Evolutionary conservation across 2,113 vertebrate species (phyloP).

Genomic region (Phyllostomus hastatus): DNA sequence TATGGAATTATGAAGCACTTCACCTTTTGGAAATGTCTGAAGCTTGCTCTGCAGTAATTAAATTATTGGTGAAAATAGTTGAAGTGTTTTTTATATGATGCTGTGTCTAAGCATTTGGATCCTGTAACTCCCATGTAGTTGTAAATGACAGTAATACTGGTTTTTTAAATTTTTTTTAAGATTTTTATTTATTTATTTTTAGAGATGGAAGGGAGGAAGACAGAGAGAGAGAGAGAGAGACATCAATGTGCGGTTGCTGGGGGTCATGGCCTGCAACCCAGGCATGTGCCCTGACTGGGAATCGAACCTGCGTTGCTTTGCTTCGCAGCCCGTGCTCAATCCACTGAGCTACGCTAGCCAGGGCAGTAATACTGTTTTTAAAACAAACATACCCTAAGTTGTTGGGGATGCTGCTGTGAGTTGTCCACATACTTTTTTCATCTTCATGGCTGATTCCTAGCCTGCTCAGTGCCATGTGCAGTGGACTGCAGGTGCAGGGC

Average conservation of each 20-base stretch:
- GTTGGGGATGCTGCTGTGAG: not conserved
- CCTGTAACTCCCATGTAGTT: not conserved
- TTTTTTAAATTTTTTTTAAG: not conserved
- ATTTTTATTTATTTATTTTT: no score
- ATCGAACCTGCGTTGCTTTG: no score
- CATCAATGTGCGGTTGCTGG: no score
- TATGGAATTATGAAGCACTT: slow-evolving; percentile 14
- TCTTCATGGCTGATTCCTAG: not conserved
- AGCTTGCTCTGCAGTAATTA: not conserved
- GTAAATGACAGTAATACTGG: not conserved
- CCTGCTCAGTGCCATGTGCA: not conserved
- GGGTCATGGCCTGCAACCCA: no score
- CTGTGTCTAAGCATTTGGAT: not conserved
- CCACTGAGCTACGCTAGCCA: no score
- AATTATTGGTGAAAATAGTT: slow-evolving; percentile 12
- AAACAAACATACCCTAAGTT: not conserved
- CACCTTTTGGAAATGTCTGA: not conserved
- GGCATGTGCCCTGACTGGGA: no score
- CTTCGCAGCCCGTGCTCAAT: no score
- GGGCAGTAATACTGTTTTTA: not conserved
- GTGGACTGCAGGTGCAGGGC: not conserved
- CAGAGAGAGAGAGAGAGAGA: no score
- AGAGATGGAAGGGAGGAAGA: no score
- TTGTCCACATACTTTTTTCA: not conserved
- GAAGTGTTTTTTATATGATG: not conserved